Evolutionary conservation across 1,140 invertebrate genomes (phyloP), one percentile per base, ranked within the genome.

Genomic region (Mamestra configurata): DNA sequence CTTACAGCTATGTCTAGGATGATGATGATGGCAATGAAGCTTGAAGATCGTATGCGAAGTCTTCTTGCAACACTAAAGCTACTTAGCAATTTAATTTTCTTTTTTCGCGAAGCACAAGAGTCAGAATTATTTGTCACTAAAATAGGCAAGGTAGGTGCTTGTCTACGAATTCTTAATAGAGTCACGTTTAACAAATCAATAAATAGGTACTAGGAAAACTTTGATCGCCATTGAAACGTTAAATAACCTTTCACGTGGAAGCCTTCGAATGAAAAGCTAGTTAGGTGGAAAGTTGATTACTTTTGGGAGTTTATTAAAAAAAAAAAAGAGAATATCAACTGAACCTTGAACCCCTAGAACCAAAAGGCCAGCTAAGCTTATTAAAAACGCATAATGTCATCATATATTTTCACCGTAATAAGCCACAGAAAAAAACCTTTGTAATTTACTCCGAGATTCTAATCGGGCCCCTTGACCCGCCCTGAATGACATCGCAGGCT

Each of bases 141-240:
- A n/a, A n/a, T 31, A 31, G 27, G 5, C 27, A 5, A 3, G 5
- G 2, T 31, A 31, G 2, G 2, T 31, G 5, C 5, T 31, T 3
- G 31, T 61, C 4, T 10, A 35, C 57, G n/a, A 35, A 61, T 35
- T 35, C 7, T 61, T n/a, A 61, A 37, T 61, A 15, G 1, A 61
- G 31, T 20, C 10, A 64, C 59, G 31, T 20, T 40, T 40, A 18
- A 11, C n/a, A 3, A 64, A 64, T 64, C 59, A 64, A 64, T 64
- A 64, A 40, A 40, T 64, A n/a, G n/a, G n/a, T n/a, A 18, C 59
- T 40, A 64, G 59, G 59, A 64, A 64, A 64, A 64, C 59, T 64
- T 55, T 20, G 59, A 18, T n/a, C 24, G 10, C 59, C 35, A 64
- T 31, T 37, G n/a, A 18, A 18, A 8, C 20, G 35, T 20, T 20